Evolutionary conservation across 2,797 vertebrate species (phyloP), one percentile per base, ranked within the genome.

Genomic region (Sebastes hopkinsi): DNA sequence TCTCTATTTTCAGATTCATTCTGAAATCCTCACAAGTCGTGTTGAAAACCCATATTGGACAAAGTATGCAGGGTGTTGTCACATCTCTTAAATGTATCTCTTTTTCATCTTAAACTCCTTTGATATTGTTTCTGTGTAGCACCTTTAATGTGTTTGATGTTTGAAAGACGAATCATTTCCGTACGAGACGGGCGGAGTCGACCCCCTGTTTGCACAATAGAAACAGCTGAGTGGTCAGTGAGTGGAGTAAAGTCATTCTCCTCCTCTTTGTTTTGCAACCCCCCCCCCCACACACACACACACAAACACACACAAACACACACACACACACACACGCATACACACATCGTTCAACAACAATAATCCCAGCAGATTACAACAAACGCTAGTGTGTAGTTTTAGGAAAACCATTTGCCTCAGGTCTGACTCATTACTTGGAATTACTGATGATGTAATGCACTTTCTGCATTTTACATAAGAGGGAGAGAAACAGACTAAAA

Each of bases 351-450:
- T 14, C n/a, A 70, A 3, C 62, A 80, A 80, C 59, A 68, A 29
- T 79, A 91, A 87, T 88, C 87, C 75, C 36, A 64, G 56, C 62
- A 83, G 86, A 88, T 86, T 76, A 85, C 68, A 67, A 68, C 20
- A 75, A 74, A 77, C 23, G 6, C 42, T 16, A 18, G 42, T 8
- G 50, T 52, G 18, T n/a, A n/a, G 6, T 52, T 52, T 52, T 52
- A 9, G 50, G 18, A n/a, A 52, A 52, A n/a, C 50, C 18, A n/a
- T 52, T 52, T 52, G 50, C 50, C 50, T n/a, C 50, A 52, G 50
- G 50, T 52, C 50, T 52, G 50, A 52, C 50, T 52, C 50, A 46
- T 46, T 46, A 46, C n/a, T 55, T 77, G 36, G 50, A 70, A 65
- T 70, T 67, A 56, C 42, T 23, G 67, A 78, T 84, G 54, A 85